Base-by-base conservation (phyloP, 2,888 invertebrate species). In the Leucania comma region DNA sequence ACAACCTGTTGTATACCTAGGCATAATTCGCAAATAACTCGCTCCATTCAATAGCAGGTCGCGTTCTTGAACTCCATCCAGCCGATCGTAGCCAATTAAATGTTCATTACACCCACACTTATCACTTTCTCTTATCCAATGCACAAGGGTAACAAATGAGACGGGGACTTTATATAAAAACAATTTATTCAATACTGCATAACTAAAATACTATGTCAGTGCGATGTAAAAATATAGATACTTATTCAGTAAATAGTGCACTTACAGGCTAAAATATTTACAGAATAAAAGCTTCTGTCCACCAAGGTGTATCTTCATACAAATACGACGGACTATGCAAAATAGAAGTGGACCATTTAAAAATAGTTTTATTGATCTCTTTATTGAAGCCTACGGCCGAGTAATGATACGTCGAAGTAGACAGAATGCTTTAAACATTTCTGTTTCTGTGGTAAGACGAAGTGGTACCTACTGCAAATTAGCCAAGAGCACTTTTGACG, bases 181-280 rank as follows among this genome's bases (percentile, higher is more conserved):
- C 89, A 89, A 88, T 92, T 92, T 92, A 92, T 92, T 93, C 74
- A 85, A 89, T 91, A 88, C 86, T 88, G 89, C 84, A 86, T 88
- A 86, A 86, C 86, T 89, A 90, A 88, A 88, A 88, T 89, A 90
- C 86, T 89, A 88, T 87, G 82, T 90, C 88, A 90, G 92, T 93
- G 93, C 92, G 76, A 78, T 90, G 87, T 90, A 92, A 92, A 91
- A 89, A 85, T 86, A 87, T n/a, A n/a, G n/a, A n/a, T 80, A 78
- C 78, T 85, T 87, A 87, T 75, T 76, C 81, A 73, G 72, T 84
- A 83, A 85, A 82, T 84, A 87, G 89, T 89, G 89, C 86, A 82
- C 88, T 88, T 86, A 88, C 26, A 72, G 46, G 42, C 82, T 85
- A 85, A 75, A 58, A 59, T 84, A 85, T 84, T 78, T 82, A 84